Evolutionary conservation across 2,888 invertebrate genomes (phyloP), one percentile per base, ranked within the genome.

Genomic region (Ditula angustiorana): DNA sequence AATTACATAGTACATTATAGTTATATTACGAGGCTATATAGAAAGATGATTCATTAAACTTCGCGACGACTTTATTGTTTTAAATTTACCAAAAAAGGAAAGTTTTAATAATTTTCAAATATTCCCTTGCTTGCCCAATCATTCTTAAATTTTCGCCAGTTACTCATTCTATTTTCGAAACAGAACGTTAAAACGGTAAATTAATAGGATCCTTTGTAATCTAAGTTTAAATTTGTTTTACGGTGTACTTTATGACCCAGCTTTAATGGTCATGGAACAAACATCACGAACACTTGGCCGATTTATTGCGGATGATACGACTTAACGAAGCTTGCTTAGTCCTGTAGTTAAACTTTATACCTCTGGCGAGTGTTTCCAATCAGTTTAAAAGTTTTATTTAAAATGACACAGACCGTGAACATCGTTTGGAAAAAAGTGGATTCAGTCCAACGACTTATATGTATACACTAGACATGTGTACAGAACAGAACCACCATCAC

Each of bases 151-250:
- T 47, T 19, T 19, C 28, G 8, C 16, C 7, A n/a, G 11, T 2
- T 2, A 21, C n/a, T 2, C 11, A 10, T 10, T 52, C 21, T 33
- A 33, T 33, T 33, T 52, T 52, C 0, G n/a, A 33, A 30, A 33
- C 21, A 1, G 21, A n/a, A n/a, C 13, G 19, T 35, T 13, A 35
- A 21, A 53, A n/a, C 21, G 33, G 7, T 26, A 56, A 56, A 37
- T 26, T 56, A 56, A 41, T 56, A 26, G 41, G 19, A 37, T 56
- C 37, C 35, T 16, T 11, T 5, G 26, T 41, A 56, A 53, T 41
- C 55, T 56, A 26, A 56, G 41, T 56, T 41, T 35, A 56, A 56
- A 56, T 56, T 41, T 24, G 55, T 41, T 56, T 56, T 26, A 56
- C 55, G 55, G 35, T 23, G 41, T 56, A 26, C 55, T 56, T 56